phyloP scores from a whole-genome alignment of 2,888 invertebrate genomes.

The Omphaloscelis lunosa region DNA sequence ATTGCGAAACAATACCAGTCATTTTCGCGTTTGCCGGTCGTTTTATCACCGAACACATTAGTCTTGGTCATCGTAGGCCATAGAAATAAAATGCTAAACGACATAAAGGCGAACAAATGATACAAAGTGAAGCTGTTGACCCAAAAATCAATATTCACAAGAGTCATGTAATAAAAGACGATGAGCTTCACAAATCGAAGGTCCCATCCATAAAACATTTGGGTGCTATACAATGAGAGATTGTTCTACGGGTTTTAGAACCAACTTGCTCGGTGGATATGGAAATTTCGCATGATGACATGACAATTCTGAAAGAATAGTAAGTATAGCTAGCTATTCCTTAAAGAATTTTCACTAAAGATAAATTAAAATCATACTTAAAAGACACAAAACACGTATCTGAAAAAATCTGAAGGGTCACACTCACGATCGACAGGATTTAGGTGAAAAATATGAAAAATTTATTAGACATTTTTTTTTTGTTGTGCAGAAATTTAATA shows the following conservation, averaged over 20 bases:
- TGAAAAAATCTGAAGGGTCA: neutral
- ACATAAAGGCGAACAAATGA: conserved; percentile 76
- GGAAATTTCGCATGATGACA: neutral
- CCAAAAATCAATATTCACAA: conserved; percentile 89
- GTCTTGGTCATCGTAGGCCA: conserved; percentile 71
- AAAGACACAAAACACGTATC: neutral
- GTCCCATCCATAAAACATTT: conserved; percentile 86
- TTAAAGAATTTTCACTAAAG: too few relatives aligned
- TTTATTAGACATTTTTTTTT: neutral
- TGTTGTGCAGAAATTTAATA: neutral
- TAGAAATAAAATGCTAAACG: conserved; percentile 76
- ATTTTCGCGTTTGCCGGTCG: conserved; percentile 65
- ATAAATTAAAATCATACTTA: too few relatives aligned
- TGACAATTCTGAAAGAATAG: neutral
- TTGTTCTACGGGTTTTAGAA: conserved; percentile 41
- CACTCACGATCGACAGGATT: too few relatives aligned
- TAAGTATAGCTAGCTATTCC: neutral
- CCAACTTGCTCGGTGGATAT: conserved; percentile 46
- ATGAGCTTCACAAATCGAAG: conserved; percentile 87
- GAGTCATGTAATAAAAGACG: conserved; percentile 83
- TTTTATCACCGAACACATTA: conserved; percentile 74
- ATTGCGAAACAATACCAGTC: conserved; percentile 61
- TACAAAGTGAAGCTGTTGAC: conserved; percentile 86
- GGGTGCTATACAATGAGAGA: conserved; percentile 72
- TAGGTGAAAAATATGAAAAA: neutral